Conservation (phyloP, 2,888 invertebrate genomes). For the Eilema sororculum region DNA sequence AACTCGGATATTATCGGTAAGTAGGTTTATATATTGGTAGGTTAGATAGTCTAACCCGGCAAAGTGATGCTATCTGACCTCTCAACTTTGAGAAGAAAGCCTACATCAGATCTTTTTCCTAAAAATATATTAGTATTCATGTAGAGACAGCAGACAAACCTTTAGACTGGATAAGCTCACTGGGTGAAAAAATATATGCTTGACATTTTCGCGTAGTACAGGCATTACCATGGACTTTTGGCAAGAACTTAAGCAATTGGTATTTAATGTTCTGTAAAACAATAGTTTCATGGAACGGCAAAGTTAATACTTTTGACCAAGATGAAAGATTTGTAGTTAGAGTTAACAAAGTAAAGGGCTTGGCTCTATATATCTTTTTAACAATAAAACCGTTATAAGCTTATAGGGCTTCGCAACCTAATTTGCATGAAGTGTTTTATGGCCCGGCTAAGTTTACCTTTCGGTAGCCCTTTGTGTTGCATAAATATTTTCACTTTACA, state of each 20-base stretch:
- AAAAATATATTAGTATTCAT: neutral
- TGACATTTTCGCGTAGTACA: neutral
- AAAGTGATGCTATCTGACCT: too few relatives aligned
- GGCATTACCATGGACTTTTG: neutral
- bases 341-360: neutral
- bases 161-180: neutral
- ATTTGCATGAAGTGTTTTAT: neutral
- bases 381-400: neutral
- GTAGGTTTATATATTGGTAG: too few relatives aligned
- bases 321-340: slow-evolving; percentile 17
- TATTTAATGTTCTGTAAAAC: neutral
- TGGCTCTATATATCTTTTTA: neutral
- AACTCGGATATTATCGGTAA: too few relatives aligned
- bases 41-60: too few relatives aligned
- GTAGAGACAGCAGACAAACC: neutral
- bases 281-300: slow-evolving; percentile 5
- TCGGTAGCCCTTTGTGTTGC: neutral
- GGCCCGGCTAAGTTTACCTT: neutral
- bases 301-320: slow-evolving; percentile 7
- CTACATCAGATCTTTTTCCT: too few relatives aligned
- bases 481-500: slow-evolving; percentile 36
- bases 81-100: too few relatives aligned
- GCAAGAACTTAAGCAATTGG: neutral
- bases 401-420: neutral
- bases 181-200: neutral